Base-by-base conservation (phyloP, 2,113 vertebrate species). In the Zosterops hypoxanthus region DNA sequence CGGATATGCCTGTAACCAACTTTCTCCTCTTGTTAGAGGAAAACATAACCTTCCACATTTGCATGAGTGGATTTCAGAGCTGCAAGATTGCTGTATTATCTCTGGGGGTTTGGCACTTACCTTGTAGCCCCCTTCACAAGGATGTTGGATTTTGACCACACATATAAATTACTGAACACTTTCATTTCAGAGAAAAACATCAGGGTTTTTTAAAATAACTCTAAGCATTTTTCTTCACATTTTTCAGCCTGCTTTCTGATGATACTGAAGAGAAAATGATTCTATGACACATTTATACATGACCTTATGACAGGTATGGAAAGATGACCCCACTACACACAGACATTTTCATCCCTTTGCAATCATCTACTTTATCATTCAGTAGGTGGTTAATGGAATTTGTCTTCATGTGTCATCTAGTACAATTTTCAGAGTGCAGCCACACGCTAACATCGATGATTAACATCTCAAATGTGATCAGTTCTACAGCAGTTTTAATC, bases 401-500 rank as follows among this genome's bases (percentile, higher is more conserved):
- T 76, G 7, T 80, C 59, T 88, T 90, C 59, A 42, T 73, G 46
- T 93, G 60, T 81, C 92, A 93, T 12, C 72, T 76, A 70, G 33
- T 39, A 70, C 76, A 70, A 76, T 77, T 88, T 93, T 82, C 76
- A 86, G 75, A 94, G 71, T 23, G 34, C 39, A 94, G 83, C 60
- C 65, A 78, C 60, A 90, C 18, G 28, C 69, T 86, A 90, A 68
- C 65, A 88, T 55, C 12, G 12, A 28, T 63, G 70, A 91, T 79
- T 65, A 87, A 95, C 77, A 85, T 28, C 69, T 68, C 65, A 71
- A 89, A 92, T 76, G 49, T 49, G 61, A 79, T 41, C 31, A 68
- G 59, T 95, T 82, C 86, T 75, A 71, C 41, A 64, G 72, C 49
- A 79, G 44, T 68, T 94, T 84, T 91, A 94, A 94, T 89, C 34